Base-by-base conservation (phyloP, 2,797 vertebrate genomes). In the Chaetophractus vellerosus region DNA sequence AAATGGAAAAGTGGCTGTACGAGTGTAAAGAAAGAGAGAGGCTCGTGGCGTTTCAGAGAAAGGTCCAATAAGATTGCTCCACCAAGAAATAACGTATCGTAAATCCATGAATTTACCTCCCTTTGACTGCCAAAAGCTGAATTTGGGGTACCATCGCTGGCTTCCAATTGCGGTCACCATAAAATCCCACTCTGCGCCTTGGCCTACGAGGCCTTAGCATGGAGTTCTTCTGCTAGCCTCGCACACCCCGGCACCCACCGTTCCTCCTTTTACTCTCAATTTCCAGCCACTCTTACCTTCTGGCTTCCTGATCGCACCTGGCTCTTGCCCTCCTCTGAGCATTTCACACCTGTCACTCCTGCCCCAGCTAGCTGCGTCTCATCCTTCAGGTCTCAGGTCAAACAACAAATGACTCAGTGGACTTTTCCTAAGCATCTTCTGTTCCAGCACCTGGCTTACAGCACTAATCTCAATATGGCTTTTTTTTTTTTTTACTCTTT, bases 141-240 rank as follows among this genome's bases (percentile, higher is more conserved):
- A 41, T 12, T 48, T 28, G n/a, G 45, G 26, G 28, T 31, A 75
- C 83, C 38, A 12, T 33, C 69, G 10, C 52, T 12, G 2, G 38
- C 63, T 68, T 45, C 36, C 41, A 19, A 9, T 1, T 5, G 84
- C 28, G 19, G 9, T 66, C 16, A 59, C 36, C 5, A 2, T 4
- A 59, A 91, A 93, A 89, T 18, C n/a, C 26, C 48, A 66, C 55
- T 69, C 36, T 16, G 31, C 0, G 0, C 18, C n/a, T 6, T 4
- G 45, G 24, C 23, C 36, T 24, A 1, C 38, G 23, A 28, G 26
- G 21, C 21, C 59, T 26, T 0, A 9, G 5, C 0, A 7, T 1
- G 6, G 0, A 16, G 16, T 2, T 8, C 55, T 18, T 38, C 11
- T 5, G 2, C 23, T 2, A 31, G n/a, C 24, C 1, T 0, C 33